A percentile compares a stretch with the other conserved stretches of the same genome.
These are phyloP conservation scores for Drymodes brunneopygia DNA, from an alignment of 2,113 vertebrate species.

Conservation along the genomic window DNA sequence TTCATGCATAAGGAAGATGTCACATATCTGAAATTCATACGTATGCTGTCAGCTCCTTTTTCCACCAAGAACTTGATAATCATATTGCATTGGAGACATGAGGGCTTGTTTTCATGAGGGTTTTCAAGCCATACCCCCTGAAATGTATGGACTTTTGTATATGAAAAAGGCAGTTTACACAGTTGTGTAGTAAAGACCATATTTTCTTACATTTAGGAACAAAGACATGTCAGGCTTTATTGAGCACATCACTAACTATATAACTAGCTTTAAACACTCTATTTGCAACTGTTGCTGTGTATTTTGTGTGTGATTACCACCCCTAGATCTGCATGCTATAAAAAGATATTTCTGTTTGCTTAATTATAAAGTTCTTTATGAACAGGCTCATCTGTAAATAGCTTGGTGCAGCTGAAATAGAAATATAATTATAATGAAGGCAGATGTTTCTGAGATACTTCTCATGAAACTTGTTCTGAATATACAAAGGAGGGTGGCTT, in stretches of 20 bases:
- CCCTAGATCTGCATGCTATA: slow-evolving; percentile 82
- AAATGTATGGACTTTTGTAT: slow-evolving; percentile 64
- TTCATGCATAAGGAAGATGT: not conserved
- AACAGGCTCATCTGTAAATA: slow-evolving; percentile 84
- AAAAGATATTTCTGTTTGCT: slow-evolving; percentile 88
- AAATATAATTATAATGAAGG: slow-evolving; percentile 86
- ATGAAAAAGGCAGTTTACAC: slow-evolving; percentile 68
- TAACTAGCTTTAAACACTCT: slow-evolving; percentile 81
- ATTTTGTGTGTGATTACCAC: slow-evolving; percentile 84
- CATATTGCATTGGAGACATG: not conserved
- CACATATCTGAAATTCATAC: not conserved
- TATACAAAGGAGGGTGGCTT: slow-evolving; percentile 69
- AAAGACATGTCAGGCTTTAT: slow-evolving; percentile 79
- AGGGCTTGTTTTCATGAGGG: not conserved
- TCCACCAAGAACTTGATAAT: not conserved
- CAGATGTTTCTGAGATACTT: slow-evolving; percentile 83
- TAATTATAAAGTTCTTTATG: slow-evolving; percentile 87
- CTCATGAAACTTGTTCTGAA: slow-evolving; percentile 74
- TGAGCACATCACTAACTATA: slow-evolving; percentile 79
- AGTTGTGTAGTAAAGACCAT: slow-evolving; percentile 68
- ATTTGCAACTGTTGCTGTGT: slow-evolving; percentile 85
- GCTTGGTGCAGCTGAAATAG: slow-evolving; percentile 84
- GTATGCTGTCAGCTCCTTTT: not conserved
- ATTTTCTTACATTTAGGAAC: slow-evolving; percentile 75
- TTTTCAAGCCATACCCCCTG: slow-evolving; percentile 24